Percentiles rank a stretch among this genome's conserved stretches.
Conservation (phyloP, 2,113 vertebrate species). For the Indicator indicator region DNA sequence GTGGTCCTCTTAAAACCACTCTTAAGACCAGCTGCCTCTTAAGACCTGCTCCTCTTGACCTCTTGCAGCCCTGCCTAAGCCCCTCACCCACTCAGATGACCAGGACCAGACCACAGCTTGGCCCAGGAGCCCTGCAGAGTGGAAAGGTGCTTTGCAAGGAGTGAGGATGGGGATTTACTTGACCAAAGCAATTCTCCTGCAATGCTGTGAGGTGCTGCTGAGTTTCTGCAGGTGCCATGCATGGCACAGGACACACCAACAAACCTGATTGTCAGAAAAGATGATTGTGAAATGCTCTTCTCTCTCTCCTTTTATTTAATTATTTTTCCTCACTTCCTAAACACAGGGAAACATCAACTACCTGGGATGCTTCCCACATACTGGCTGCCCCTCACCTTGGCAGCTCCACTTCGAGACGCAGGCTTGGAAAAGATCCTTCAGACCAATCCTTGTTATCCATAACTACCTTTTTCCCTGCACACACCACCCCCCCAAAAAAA, state of each 20-base stretch:
- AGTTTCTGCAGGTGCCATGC: not conserved
- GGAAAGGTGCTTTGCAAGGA: not conserved
- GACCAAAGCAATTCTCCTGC: accelerated
- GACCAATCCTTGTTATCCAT: not conserved
- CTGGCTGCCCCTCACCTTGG: not conserved
- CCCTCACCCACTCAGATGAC: too few species aligned
- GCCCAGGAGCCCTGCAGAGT: not conserved
- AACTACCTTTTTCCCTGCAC: too few species aligned
- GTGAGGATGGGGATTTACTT: not conserved
- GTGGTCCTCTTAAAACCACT: not conserved
- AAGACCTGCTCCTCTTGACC: not conserved
- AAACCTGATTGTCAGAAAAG: not conserved
- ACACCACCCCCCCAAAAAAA: not conserved
- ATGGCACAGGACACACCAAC: not conserved
- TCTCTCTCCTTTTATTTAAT: not conserved
- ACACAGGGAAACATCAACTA: not conserved
- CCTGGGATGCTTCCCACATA: accelerated
- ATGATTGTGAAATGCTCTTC: not conserved
- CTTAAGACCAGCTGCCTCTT: not conserved
- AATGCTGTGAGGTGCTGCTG: accelerated
- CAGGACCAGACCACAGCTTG: accelerated
- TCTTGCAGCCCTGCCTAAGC: too few species aligned
- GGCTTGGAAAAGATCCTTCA: not conserved
- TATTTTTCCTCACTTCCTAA: not conserved
- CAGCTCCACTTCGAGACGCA: not conserved